Base-by-base conservation (phyloP, 1,140 invertebrate genomes). In the Charaxes varanes region DNA sequence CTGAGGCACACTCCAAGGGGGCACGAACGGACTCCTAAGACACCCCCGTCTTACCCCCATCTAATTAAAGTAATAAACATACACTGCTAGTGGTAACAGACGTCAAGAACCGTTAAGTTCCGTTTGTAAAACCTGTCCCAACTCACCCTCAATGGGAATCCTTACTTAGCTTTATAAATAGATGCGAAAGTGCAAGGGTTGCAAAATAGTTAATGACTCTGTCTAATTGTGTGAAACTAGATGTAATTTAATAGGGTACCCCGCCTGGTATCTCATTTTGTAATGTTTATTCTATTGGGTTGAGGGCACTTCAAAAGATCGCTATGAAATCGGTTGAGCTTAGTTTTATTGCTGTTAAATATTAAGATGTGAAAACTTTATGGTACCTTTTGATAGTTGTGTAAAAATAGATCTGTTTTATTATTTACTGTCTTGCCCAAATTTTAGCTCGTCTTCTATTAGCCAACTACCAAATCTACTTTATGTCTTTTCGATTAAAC, bases 41-140 rank as follows among this genome's bases (percentile, higher is more conserved):
- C 71, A 68, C 77, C 77, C 77, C 61, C 77, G 64, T 77, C 72
- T 78, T 77, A 62, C 65, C 60, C 44, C 26, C 27, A 13, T 24
- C 60, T 74, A 72, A 78, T 74, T 76, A 55, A 52, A 40, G 58
- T 62, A 62, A 64, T 62, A 46, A 65, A 35, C 52, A 49, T 51
- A n/a, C 42, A 21, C 47, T 49, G 32, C n/a, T n/a, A n/a, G n/a
- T n/a, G n/a, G n/a, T 53, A 79, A 81, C 74, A 71, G 74, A 65
- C 70, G 47, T 50, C 41, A 51, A 48, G 55, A 59, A 78, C 78
- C 74, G 78, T 82, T 82, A 82, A 61, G 65, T 70, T 73, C 72
- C 67, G 73, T 81, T 78, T 61, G 44, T 24, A 47, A 71, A 79
- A 79, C 67, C 70, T 61, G 73, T 69, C 61, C 41, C 40, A 43